These are phyloP conservation scores for Petrolisthes cinctipes DNA, from an alignment of 2,888 invertebrate species.

Conservation along the genomic window DNA sequence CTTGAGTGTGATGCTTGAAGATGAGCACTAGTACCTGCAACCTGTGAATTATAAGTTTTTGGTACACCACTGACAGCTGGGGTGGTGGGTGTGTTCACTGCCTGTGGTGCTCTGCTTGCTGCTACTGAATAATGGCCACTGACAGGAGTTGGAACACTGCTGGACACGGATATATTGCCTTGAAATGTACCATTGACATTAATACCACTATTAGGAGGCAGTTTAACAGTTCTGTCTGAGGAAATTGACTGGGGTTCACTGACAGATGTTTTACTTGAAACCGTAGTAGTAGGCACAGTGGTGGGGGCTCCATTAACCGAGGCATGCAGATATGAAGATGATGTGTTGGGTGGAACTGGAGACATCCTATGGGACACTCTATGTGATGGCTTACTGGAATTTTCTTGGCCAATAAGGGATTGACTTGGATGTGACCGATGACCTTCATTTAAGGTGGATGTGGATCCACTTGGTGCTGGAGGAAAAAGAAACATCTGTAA, in stretches of 20 bases:
- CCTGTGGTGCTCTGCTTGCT: conserved; percentile 5
- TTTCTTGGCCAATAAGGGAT: background rate
- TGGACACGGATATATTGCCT: background rate
- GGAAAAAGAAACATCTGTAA: background rate
- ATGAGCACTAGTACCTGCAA: background rate
- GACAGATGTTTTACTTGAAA: conserved; percentile 28
- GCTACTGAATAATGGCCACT: conserved; percentile 25
- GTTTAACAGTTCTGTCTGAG: conserved; percentile 32
- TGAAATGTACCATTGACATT: background rate
- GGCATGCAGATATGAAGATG: background rate
- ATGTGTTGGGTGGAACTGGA: conserved; percentile 14
- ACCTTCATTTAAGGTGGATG: conserved; percentile 35
- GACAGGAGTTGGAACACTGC: conserved; percentile 16
- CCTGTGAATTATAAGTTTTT: background rate
- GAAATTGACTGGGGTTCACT: conserved; percentile 17
- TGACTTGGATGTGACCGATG: background rate
- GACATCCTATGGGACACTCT: conserved; percentile 44
- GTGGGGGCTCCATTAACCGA: conserved; percentile 29
- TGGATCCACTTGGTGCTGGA: conserved; percentile 37
- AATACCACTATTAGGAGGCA: conserved; percentile 6
- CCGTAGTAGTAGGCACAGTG: conserved; percentile 34
- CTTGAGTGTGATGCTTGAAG: background rate
- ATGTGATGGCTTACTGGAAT: conserved; percentile 28
- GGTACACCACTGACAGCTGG: background rate
- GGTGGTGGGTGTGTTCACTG: conserved; percentile 11